Evolutionary conservation across 92 coral and sea anemone genomes (phyloP).

Genomic region (Palythoa grandis): DNA sequence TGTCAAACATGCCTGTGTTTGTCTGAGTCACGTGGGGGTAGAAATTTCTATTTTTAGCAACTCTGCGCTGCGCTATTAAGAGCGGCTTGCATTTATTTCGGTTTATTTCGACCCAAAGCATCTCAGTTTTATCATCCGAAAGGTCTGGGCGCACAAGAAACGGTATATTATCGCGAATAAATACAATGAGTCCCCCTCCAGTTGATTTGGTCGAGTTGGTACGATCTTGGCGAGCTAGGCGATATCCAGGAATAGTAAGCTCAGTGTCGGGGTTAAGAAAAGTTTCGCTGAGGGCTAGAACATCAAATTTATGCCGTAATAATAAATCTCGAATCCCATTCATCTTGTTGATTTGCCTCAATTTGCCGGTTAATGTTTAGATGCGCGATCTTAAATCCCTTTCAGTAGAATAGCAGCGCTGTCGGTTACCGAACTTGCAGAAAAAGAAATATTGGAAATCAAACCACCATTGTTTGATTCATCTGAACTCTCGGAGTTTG

Average conservation of each 20-base stretch:
- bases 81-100: slow-evolving; percentile 46
- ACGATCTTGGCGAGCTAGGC: slow-evolving; percentile 36
- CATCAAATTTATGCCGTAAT: slow-evolving; percentile 21
- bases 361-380: slow-evolving; percentile 21
- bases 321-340: slow-evolving; percentile 38
- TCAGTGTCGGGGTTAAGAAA: slow-evolving; percentile 31
- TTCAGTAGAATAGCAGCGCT: neutral
- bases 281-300: slow-evolving; percentile 38
- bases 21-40: too few relatives aligned
- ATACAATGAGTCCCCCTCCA: slow-evolving; percentile 48
- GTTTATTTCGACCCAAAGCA: slow-evolving; percentile 43
- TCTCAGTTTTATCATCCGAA: slow-evolving; percentile 16
- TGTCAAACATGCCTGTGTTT: too few relatives aligned
- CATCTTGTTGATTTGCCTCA: slow-evolving; percentile 24
- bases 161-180: slow-evolving; percentile 12
- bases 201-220: neutral
- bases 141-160: slow-evolving; percentile 26
- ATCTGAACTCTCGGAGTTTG: slow-evolving; percentile 8
- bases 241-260: slow-evolving; percentile 41
- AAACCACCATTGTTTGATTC: slow-evolving; percentile 10
- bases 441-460: neutral
- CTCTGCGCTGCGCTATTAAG: too few relatives aligned
- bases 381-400: slow-evolving; percentile 17
- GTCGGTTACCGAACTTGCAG: neutral
- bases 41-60: too few relatives aligned